Conservation (phyloP, 2,888 invertebrate species). For the Hybos culiciformis region DNA sequence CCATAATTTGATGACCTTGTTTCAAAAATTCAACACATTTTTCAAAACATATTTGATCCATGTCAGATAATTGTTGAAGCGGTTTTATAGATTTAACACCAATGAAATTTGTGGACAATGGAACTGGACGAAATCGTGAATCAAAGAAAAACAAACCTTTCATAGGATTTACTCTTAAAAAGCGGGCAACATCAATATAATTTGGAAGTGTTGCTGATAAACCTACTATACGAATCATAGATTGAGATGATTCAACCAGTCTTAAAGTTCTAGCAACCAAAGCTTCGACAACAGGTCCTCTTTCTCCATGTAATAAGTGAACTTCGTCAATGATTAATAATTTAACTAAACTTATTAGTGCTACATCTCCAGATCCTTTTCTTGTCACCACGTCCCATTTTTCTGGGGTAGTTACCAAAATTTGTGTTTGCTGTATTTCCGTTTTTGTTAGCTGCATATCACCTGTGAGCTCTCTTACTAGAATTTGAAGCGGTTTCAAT, state of each 20-base stretch:
- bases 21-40: constrained; percentile 76
- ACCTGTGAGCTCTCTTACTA: constrained; percentile 87
- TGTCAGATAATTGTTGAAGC: constrained; percentile 51
- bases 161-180: constrained; percentile 84
- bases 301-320: constrained; percentile 88
- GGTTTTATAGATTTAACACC: constrained; percentile 60
- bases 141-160: constrained; percentile 91
- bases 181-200: constrained; percentile 90
- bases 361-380: constrained; percentile 82
- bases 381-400: constrained; percentile 99
- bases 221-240: constrained; percentile 94
- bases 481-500: constrained; percentile 60
- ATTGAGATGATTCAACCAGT: constrained; percentile 80
- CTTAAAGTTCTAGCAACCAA: constrained; percentile 89
- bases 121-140: constrained; percentile 88
- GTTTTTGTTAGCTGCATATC: constrained; percentile 94
- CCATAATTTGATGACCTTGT: constrained; percentile 89
- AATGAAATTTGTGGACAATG: constrained; percentile 80
- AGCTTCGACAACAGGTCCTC: constrained; percentile 96
- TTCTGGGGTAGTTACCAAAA: constrained; percentile 97
- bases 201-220: constrained; percentile 95
- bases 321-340: constrained; percentile 95
- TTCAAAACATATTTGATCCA: constrained; percentile 88
- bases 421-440: constrained; percentile 91
- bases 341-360: constrained; percentile 78